phyloP scores from a whole-genome alignment of 2,888 invertebrate species.

The Lasius fuliginosus region DNA sequence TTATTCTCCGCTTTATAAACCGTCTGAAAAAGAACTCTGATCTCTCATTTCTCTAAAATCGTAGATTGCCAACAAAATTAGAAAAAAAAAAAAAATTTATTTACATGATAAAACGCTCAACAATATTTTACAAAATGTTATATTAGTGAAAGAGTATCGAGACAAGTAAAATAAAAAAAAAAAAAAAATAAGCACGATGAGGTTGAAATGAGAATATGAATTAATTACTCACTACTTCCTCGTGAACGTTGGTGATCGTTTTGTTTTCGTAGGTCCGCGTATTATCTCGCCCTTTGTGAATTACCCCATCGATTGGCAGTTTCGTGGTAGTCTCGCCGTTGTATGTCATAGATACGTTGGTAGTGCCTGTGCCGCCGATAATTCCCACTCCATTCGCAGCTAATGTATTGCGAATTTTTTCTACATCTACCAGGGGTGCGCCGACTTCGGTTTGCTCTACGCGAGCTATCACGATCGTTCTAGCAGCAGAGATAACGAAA shows the following conservation, averaged over 20 bases:
- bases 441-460: slow-evolving; percentile 82
- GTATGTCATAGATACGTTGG: slow-evolving; percentile 59
- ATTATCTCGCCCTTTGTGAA: slow-evolving; percentile 58
- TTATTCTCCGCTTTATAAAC: slow-evolving; percentile 92
- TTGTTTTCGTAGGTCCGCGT: slow-evolving; percentile 68
- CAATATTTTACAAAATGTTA: background rate
- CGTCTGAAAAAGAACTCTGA: slow-evolving; percentile 87
- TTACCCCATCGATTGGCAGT: slow-evolving; percentile 52
- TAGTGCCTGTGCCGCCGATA: slow-evolving; percentile 77
- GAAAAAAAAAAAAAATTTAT: slow-evolving; percentile 23
- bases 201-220: background rate
- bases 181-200: background rate
- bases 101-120: background rate
- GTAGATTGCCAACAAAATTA: slow-evolving; percentile 23
- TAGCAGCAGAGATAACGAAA: slow-evolving; percentile 60
- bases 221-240: slow-evolving; percentile 80
- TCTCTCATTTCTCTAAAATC: slow-evolving; percentile 58
- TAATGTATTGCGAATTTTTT: slow-evolving; percentile 82
- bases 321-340: slow-evolving; percentile 52
- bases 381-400: slow-evolving; percentile 84
- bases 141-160: background rate
- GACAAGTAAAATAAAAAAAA: background rate
- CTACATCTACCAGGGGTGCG: slow-evolving; percentile 83
- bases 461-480: slow-evolving; percentile 83
- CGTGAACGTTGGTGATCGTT: slow-evolving; percentile 70